Evolutionary conservation across 2,113 vertebrate genomes (phyloP).

Genomic region (Charina bottae): DNA sequence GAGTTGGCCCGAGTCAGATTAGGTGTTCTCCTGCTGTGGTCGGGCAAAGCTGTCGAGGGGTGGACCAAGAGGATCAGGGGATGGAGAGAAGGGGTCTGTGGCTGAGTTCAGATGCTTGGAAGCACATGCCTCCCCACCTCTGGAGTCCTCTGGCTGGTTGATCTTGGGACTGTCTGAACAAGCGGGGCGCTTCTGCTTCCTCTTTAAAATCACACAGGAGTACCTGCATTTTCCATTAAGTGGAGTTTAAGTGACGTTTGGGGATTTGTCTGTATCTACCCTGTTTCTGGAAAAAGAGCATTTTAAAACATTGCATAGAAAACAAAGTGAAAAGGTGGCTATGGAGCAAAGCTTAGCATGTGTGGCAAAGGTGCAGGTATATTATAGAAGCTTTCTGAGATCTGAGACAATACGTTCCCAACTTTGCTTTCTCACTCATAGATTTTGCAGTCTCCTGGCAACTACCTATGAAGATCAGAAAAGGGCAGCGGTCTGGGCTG

Average conservation of each 20-base stretch:
- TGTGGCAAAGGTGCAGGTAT: neutral
- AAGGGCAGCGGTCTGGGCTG: neutral
- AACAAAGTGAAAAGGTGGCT: neutral
- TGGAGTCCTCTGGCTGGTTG: neutral
- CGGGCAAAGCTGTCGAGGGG: neutral
- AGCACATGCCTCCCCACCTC: neutral
- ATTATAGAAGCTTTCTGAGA: neutral
- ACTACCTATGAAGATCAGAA: neutral
- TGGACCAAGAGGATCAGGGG: neutral
- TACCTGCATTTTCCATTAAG: neutral
- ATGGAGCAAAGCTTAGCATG: neutral
- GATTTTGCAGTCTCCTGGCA: neutral
- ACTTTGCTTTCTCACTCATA: neutral
- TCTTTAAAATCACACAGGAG: neutral
- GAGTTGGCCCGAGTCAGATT: neutral
- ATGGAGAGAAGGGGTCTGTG: neutral
- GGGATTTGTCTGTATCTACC: neutral
- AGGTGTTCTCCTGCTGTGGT: neutral
- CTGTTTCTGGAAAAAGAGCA: neutral
- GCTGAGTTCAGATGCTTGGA: neutral
- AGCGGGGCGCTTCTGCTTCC: neutral
- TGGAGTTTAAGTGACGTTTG: neutral
- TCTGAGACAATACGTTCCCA: neutral
- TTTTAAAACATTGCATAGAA: neutral
- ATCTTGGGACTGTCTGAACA: neutral